These are phyloP conservation scores for Alethe diademata DNA, from an alignment of 2,113 vertebrate genomes.

Conservation along the genomic window DNA sequence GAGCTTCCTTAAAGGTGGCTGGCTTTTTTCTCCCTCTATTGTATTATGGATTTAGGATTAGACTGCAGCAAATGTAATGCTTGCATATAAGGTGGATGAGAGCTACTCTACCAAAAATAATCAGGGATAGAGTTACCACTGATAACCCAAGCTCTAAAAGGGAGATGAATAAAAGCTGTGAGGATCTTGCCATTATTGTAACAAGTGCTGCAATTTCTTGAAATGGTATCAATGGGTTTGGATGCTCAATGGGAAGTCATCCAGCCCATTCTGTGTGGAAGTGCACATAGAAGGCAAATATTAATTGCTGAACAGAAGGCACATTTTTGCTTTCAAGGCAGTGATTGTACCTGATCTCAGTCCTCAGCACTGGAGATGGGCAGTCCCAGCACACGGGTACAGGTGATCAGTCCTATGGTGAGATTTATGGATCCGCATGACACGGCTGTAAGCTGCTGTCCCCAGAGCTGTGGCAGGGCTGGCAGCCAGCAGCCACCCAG, in stretches of 20 bases:
- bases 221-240: not conserved
- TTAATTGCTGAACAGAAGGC: not conserved
- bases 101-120: constrained; percentile 27
- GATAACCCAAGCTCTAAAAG: not conserved
- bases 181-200: not conserved
- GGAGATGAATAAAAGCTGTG: not conserved
- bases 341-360: not conserved
- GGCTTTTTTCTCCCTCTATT: not conserved
- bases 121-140: not conserved
- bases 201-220: not conserved
- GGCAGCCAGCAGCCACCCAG: not conserved
- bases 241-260: not conserved
- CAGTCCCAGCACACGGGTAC: not conserved
- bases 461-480: not conserved
- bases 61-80: not conserved
- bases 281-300: not conserved
- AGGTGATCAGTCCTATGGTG: rapidly evolving
- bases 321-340: not conserved
- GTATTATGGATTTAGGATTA: not conserved
- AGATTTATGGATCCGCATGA: not conserved
- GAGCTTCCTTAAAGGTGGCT: not conserved
- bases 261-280: not conserved
- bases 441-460: not conserved
- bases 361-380: not conserved
- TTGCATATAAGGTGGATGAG: not conserved